Evolutionary conservation across 2,888 invertebrate genomes (phyloP).

Genomic region (Acronicta leporina): DNA sequence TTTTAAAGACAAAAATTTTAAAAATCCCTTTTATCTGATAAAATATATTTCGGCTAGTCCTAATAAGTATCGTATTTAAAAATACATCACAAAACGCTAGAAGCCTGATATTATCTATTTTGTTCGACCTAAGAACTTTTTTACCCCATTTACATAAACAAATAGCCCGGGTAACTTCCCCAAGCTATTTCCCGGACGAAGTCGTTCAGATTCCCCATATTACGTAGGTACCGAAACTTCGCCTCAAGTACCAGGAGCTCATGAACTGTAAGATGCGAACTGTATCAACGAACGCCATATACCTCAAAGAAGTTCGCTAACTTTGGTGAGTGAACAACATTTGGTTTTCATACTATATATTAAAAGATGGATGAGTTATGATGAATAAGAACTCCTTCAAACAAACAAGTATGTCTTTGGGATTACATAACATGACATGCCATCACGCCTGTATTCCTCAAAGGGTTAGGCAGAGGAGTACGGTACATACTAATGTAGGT

Average conservation of each 20-base stretch:
- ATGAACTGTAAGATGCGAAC: slow-evolving; percentile 37
- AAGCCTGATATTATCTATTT: background rate
- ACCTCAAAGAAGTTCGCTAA: slow-evolving; percentile 31
- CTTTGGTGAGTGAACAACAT: slow-evolving; percentile 13
- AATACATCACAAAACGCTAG: no score
- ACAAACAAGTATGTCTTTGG: no score
- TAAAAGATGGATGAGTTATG: no score
- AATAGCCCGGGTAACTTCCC: background rate
- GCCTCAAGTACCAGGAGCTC: slow-evolving; percentile 20
- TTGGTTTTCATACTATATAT: slow-evolving; percentile 1
- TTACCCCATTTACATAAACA: slow-evolving; percentile 5
- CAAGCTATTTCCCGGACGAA: slow-evolving; percentile 16
- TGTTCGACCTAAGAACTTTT: background rate
- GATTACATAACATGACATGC: no score
- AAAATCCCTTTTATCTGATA: no score
- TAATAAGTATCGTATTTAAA: no score
- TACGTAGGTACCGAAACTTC: slow-evolving; percentile 25
- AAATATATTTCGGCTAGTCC: no score
- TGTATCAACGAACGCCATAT: slow-evolving; percentile 22
- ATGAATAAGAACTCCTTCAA: no score
- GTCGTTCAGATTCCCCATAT: slow-evolving; percentile 28
- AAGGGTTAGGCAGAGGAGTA: no score
- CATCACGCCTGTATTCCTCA: no score
- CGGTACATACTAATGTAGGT: no score
- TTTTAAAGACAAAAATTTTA: no score